A percentile compares a stretch with the other conserved stretches of the same genome.
Conservation (phyloP, 2,888 invertebrate genomes). For the Hanleya hanleyi region DNA sequence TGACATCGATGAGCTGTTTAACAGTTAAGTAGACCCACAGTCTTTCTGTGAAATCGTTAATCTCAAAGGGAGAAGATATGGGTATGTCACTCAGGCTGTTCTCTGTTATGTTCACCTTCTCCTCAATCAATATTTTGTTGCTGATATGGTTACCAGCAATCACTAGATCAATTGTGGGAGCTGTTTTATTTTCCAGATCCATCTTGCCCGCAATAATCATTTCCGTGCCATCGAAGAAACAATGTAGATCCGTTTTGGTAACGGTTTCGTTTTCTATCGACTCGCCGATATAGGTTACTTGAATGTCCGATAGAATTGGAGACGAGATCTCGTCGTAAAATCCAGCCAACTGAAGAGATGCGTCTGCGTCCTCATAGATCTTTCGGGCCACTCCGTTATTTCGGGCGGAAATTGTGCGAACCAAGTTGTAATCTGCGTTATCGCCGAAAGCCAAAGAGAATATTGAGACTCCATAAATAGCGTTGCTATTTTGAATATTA, state of each 20-base stretch:
- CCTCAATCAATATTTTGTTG: neutral
- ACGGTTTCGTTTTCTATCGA: constrained; percentile 46
- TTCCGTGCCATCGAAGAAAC: constrained; percentile 55
- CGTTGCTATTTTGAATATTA: constrained; percentile 32
- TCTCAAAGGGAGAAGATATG: neutral
- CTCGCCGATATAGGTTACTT: constrained; percentile 77
- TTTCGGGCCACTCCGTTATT: constrained; percentile 82
- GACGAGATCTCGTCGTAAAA: constrained; percentile 80
- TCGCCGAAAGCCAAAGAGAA: constrained; percentile 54
- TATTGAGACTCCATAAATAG: constrained; percentile 52
- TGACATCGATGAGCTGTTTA: constrained; percentile 30
- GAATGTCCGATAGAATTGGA: constrained; percentile 81
- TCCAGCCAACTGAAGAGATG: constrained; percentile 80
- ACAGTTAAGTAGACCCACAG: constrained; percentile 43
- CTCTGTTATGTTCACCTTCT: neutral
- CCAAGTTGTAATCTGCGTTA: constrained; percentile 52
- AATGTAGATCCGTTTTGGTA: constrained; percentile 39
- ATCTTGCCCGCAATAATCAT: constrained; percentile 44
- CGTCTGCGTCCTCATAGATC: constrained; percentile 84
- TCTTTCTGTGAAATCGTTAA: constrained; percentile 39
- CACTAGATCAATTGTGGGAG: neutral
- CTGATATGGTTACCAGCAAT: neutral
- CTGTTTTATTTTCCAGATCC: neutral
- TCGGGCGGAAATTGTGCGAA: constrained; percentile 74
- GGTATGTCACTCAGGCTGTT: neutral